Conservation (phyloP, 2,113 vertebrate species). For the Ptilorrhoa leucosticta region DNA sequence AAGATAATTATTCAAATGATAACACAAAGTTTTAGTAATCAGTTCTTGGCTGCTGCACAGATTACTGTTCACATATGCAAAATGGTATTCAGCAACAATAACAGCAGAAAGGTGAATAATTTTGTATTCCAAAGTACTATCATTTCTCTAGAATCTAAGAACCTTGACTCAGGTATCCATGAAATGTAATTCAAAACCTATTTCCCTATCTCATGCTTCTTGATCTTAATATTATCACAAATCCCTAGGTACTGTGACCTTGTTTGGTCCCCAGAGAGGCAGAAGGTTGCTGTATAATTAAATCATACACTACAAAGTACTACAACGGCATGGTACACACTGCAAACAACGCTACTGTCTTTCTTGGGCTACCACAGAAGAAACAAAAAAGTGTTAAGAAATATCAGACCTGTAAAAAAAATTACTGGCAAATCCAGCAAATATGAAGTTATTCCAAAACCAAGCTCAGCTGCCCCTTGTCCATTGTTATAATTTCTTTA, state of each 20-base stretch:
- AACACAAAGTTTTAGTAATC: neutral
- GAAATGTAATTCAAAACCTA: neutral
- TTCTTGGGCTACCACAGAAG: neutral
- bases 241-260: neutral
- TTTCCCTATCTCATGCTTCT: neutral
- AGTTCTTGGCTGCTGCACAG: neutral
- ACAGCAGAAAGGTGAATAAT: neutral
- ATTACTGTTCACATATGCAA: neutral
- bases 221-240: neutral
- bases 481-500: conserved; percentile 9
- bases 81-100: neutral
- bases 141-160: neutral
- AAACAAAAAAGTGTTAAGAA: neutral
- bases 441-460: neutral
- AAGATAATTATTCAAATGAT: neutral
- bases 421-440: neutral
- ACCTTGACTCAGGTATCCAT: neutral
- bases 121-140: neutral
- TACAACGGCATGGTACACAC: neutral
- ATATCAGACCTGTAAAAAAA: neutral
- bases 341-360: neutral
- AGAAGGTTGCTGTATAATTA: conserved; percentile 30
- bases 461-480: neutral
- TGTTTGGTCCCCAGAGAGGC: neutral
- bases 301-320: conserved; percentile 31